phyloP scores from a whole-genome alignment of 2,888 invertebrate genomes.

The Carcina quercana region DNA sequence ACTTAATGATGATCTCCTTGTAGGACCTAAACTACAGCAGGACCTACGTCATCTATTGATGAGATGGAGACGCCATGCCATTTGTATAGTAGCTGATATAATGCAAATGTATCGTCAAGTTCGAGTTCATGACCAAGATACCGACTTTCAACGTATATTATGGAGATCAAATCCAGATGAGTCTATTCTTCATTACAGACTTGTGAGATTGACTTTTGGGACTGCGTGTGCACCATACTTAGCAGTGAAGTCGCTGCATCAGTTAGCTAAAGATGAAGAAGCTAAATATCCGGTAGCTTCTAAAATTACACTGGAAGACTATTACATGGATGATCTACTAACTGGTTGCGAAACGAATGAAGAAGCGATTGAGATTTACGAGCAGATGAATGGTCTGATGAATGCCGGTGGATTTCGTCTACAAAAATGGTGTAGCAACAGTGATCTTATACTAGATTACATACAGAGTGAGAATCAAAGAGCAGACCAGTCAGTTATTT shows the following conservation, averaged over 20 bases:
- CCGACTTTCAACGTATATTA: slow-evolving; percentile 14
- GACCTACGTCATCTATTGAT: slow-evolving; percentile 14
- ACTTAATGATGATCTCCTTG: slow-evolving; percentile 13
- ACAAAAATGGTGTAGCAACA: slow-evolving; percentile 26
- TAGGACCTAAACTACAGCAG: slow-evolving; percentile 16
- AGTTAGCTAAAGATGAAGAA: slow-evolving; percentile 13
- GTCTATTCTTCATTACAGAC: slow-evolving; percentile 11
- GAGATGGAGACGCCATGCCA: slow-evolving; percentile 12
- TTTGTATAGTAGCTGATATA: slow-evolving; percentile 12
- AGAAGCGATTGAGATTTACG: slow-evolving; percentile 17
- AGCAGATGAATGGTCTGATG: slow-evolving; percentile 19
- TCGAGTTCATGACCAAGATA: slow-evolving; percentile 8
- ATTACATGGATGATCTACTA: slow-evolving; percentile 19
- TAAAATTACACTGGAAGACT: slow-evolving; percentile 9
- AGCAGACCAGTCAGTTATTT: not conserved
- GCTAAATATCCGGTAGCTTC: slow-evolving; percentile 12
- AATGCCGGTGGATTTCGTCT: slow-evolving; percentile 19
- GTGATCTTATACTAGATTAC: slow-evolving; percentile 12
- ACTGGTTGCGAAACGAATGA: slow-evolving; percentile 14
- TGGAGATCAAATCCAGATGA: slow-evolving; percentile 11
- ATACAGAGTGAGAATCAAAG: slow-evolving; percentile 4
- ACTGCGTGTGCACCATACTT: slow-evolving; percentile 19
- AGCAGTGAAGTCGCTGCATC: slow-evolving; percentile 14
- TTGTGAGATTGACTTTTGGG: slow-evolving; percentile 17
- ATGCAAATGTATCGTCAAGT: slow-evolving; percentile 16